Evolutionary conservation across 2,113 vertebrate species (phyloP), one percentile per base, ranked within the genome.

Genomic region (Platysternon megacephalum): DNA sequence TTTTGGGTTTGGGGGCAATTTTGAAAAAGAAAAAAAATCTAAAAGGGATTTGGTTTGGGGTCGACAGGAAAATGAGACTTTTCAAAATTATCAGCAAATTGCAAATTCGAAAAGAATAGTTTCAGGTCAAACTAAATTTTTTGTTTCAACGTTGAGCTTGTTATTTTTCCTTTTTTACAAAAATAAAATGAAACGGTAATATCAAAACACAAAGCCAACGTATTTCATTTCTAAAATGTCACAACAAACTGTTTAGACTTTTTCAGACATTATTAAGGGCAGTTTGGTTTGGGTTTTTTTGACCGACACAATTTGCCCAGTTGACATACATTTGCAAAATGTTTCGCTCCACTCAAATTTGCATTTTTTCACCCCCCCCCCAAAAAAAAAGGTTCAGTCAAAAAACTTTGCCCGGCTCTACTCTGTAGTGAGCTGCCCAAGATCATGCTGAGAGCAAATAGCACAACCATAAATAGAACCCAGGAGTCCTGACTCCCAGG

Each of bases 391-490:
- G 35, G 22, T 68, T 68, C 65, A n/a, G 35, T 68, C 65, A 21
- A n/a, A 72, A 72, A 19, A 11, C 21, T 39, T 10, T 39, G 4
- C 65, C 65, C 39, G 19, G 65, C 8, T 72, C 17, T 22, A 21
- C n/a, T 78, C 6, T 46, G 9, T 3, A 28, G 24, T 28, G 74
- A 78, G 39, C 39, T 74, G 19, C 19, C 13, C 39, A 11, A 74
- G 72, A 24, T 42, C 72, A 39, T 6, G 10, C 16, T 0, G 0
- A 21, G 35, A 52, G 5, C 12, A 5, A 0, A 6, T 4, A 49
- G 48, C 79, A 74, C 79, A 35, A 52, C 86, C 76, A 32, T 86
- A 28, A 22, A 42, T 5, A 24, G 68, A 42, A 2, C 65, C 24
- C 80, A 7, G 24, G 61, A 5, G n/a, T 1, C 1, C 76, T 32